phyloP scores from a whole-genome alignment of 2,113 vertebrate genomes.

The Cricetomys ansorgei region DNA sequence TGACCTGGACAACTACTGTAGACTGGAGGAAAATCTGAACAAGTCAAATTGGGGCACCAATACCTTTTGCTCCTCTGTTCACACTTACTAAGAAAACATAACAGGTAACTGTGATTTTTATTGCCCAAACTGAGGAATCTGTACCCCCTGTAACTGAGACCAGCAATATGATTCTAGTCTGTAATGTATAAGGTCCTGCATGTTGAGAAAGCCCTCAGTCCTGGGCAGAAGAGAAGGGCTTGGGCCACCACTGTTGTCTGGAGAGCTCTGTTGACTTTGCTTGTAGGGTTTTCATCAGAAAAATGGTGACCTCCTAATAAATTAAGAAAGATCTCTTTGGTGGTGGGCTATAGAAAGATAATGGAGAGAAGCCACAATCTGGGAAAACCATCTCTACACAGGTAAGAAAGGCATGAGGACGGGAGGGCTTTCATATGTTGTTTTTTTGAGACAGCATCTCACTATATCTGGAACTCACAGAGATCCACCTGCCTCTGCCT shows the following conservation, averaged over 20 bases:
- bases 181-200: neutral
- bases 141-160: neutral
- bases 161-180: neutral
- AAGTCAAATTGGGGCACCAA: neutral
- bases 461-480: neutral
- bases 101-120: neutral
- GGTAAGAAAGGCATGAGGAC: neutral
- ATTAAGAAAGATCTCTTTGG: neutral
- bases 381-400: neutral
- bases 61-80: neutral
- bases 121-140: neutral
- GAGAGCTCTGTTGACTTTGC: neutral
- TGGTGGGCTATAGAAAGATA: neutral
- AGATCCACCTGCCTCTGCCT: neutral
- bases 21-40: neutral
- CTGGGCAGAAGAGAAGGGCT: neutral
- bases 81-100: neutral
- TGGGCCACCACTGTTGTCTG: neutral
- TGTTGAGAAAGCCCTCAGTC: neutral
- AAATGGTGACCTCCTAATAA: neutral
- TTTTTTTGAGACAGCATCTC: neutral
- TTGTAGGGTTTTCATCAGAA: neutral
- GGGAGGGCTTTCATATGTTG: neutral
- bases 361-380: neutral
- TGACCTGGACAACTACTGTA: neutral